Percentiles rank a stretch among this genome's conserved stretches.
These are phyloP conservation scores for Trematocara nigrifrons DNA, from an alignment of 2,113 vertebrate species.

Conservation along the genomic window DNA sequence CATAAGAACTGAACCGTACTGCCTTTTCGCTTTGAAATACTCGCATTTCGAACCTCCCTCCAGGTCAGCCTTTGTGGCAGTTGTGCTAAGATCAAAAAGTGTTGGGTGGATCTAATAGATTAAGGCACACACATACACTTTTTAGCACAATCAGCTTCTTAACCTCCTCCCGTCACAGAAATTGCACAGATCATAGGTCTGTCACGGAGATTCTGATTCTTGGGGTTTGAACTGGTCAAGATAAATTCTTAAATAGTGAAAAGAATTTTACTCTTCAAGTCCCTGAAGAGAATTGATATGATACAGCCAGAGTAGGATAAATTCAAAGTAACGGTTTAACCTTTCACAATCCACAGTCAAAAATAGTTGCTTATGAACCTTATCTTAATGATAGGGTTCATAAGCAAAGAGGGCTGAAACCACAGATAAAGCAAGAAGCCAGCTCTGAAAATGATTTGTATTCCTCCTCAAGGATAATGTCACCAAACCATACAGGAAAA, in stretches of 20 bases:
- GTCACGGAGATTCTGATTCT: not conserved
- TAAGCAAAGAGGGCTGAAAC: not conserved
- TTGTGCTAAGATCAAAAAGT: not conserved
- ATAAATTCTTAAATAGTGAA: not conserved
- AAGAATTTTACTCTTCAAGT: not conserved
- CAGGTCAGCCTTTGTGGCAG: not conserved
- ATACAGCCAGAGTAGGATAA: not conserved
- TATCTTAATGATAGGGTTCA: not conserved
- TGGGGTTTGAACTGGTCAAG: not conserved
- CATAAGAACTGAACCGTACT: no score
- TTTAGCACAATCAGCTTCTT: not conserved
- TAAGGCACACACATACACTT: not conserved
- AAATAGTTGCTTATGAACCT: not conserved
- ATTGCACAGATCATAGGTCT: not conserved
- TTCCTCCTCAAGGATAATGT: not conserved
- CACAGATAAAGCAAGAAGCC: not conserved
- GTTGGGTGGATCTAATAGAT: fast-evolving
- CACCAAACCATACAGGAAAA: not conserved
- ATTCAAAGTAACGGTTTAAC: not conserved
- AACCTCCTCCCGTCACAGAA: not conserved
- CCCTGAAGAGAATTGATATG: not conserved
- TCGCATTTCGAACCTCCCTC: not conserved
- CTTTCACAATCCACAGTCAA: not conserved
- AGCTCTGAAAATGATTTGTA: not conserved
- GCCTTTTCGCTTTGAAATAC: no score